Conservation (phyloP, 2,888 invertebrate species). For the Spisula solida region DNA sequence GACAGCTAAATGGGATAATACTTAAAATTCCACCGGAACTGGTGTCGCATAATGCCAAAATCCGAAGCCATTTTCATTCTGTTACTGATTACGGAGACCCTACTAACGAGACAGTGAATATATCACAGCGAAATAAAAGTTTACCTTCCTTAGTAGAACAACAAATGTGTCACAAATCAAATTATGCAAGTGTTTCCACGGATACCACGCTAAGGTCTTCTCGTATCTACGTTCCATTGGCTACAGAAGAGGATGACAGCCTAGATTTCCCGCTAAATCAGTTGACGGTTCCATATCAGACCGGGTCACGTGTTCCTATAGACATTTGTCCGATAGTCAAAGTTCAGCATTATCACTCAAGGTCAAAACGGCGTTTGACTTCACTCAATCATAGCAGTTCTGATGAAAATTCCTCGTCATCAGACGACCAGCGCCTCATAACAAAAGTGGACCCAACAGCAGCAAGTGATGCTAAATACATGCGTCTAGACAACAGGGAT, state of each 20-base stretch:
- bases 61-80: conserved; percentile 66
- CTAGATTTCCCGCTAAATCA: conserved; percentile 49
- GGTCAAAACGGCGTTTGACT: conserved; percentile 66
- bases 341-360: conserved; percentile 70
- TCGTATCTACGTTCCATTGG: conserved; percentile 51
- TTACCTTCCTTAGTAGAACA: conserved; percentile 65
- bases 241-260: conserved; percentile 51
- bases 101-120: conserved; percentile 53
- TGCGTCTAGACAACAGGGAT: conserved; percentile 48
- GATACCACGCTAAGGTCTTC: conserved; percentile 4
- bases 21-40: conserved; percentile 70
- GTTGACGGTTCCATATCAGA: conserved; percentile 54
- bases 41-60: conserved; percentile 63
- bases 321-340: conserved; percentile 71
- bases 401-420: conserved; percentile 59
- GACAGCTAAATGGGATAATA: conserved; percentile 66
- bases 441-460: conserved; percentile 33
- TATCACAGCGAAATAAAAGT: conserved; percentile 67
- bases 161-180: conserved; percentile 44
- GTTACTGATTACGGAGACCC: conserved; percentile 64
- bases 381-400: conserved; percentile 65
- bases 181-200: conserved; percentile 53
- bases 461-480: conserved; percentile 57
- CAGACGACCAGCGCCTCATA: conserved; percentile 41
- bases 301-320: conserved; percentile 63